Percentiles rank a stretch among this genome's conserved stretches.
These are phyloP conservation scores for Frankliniella intonsa DNA, from an alignment of 2,888 invertebrate genomes.

Conservation along the genomic window DNA sequence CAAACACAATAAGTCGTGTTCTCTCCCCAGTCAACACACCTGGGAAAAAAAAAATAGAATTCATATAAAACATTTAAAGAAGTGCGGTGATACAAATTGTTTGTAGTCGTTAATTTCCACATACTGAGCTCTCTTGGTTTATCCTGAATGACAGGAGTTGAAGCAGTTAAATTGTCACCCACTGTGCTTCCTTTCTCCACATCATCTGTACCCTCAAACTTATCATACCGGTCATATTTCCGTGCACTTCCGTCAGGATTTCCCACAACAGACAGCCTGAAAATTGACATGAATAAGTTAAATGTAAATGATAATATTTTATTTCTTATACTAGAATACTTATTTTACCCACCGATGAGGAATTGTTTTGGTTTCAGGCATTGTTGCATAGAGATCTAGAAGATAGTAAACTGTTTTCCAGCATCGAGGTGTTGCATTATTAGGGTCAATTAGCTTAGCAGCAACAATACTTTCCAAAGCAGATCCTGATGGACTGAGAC, in stretches of 20 bases:
- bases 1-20: conserved; percentile 77
- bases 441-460: conserved; percentile 38
- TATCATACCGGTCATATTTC: conserved; percentile 50
- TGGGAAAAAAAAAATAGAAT: background rate
- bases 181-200: conserved; percentile 49
- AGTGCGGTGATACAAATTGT: background rate
- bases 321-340: background rate
- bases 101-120: conserved; percentile 33
- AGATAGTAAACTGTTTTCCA: conserved; percentile 94
- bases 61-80: background rate
- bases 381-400: conserved; percentile 86
- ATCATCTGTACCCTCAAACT: conserved; percentile 55
- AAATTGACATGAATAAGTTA: conserved; percentile 31
- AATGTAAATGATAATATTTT: background rate
- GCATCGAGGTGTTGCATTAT: conserved; percentile 66
- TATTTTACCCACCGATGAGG: conserved; percentile 56
- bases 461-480: conserved; percentile 52
- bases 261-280: conserved; percentile 63
- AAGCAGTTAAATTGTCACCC: conserved; percentile 1
- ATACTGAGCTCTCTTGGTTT: conserved; percentile 46
- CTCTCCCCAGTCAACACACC: conserved; percentile 54
- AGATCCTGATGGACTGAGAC: conserved; percentile 53
- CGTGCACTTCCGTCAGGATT: conserved; percentile 46
- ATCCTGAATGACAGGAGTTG: conserved; percentile 46
- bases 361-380: conserved; percentile 92